Evolutionary conservation across 2,113 vertebrate genomes (phyloP).

Genomic region (Entelurus aequoreus): DNA sequence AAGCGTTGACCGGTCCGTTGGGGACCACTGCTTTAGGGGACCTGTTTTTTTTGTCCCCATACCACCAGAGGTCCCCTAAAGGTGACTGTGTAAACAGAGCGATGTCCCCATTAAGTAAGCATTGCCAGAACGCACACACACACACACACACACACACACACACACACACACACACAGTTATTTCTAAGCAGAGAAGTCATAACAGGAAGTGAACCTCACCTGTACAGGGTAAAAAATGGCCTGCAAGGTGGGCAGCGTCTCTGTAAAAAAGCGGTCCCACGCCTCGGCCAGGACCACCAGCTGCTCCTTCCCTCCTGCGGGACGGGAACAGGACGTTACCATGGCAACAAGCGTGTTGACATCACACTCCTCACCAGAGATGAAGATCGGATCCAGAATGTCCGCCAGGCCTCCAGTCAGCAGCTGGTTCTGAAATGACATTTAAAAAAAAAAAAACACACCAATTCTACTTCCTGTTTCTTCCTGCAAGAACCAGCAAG

Average conservation of each 20-base stretch:
- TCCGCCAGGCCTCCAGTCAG: slow-evolving; percentile 83
- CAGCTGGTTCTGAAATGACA: slow-evolving; percentile 83
- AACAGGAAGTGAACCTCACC: slow-evolving; percentile 61
- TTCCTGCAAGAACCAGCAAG: too few relatives aligned
- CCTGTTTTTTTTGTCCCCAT: too few relatives aligned
- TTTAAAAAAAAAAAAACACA: neutral
- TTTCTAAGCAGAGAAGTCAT: neutral
- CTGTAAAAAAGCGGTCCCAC: slow-evolving; percentile 90
- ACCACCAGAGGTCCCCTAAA: too few relatives aligned
- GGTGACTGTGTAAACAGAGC: too few relatives aligned
- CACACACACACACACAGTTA: neutral
- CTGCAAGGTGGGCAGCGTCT: slow-evolving; percentile 91
- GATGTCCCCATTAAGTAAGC: too few relatives aligned
- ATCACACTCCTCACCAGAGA: neutral
- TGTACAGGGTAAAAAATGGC: slow-evolving; percentile 95
- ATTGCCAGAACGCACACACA: neutral
- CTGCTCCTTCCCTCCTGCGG: slow-evolving; percentile 74
- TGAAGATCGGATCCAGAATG: slow-evolving; percentile 76
- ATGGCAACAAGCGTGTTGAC: slow-evolving; percentile 9
- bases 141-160: slow-evolving; percentile 9
- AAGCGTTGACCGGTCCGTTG: too few relatives aligned
- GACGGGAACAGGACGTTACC: slow-evolving; percentile 9
- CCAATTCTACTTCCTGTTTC: neutral
- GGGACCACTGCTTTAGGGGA: too few relatives aligned
- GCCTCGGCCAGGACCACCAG: slow-evolving; percentile 79